A percentile compares a stretch with the other conserved stretches of the same genome.
Evolutionary conservation across 2,113 vertebrate genomes (phyloP).

Genomic region (Alethe diademata): DNA sequence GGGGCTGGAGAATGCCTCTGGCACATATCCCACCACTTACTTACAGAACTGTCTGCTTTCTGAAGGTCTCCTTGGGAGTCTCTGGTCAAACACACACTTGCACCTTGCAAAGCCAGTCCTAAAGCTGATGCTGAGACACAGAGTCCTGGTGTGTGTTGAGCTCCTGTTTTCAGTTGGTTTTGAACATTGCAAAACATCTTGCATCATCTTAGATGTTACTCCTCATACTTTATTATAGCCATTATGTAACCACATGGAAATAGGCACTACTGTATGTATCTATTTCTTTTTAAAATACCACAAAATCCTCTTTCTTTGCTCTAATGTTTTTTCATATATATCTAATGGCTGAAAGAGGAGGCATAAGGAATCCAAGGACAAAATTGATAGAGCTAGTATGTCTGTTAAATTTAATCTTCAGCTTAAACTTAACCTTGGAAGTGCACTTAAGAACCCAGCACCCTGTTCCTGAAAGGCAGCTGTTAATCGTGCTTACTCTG

Average conservation of each 20-base stretch:
- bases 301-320: neutral
- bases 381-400: neutral
- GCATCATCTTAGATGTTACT: neutral
- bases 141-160: neutral
- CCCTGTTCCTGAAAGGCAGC: neutral
- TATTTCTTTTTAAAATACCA: neutral
- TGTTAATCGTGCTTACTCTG: neutral
- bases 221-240: neutral
- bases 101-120: neutral
- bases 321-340: neutral
- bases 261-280: neutral
- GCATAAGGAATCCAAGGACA: neutral
- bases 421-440: neutral
- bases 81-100: neutral
- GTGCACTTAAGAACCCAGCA: neutral
- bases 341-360: neutral
- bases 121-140: neutral
- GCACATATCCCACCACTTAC: neutral
- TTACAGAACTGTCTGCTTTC: neutral
- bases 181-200: neutral
- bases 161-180: neutral
- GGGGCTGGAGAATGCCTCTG: neutral
- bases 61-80: neutral
- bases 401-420: neutral
- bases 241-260: neutral